phyloP scores from a whole-genome alignment of 2,113 vertebrate species.

The Tapirus terrestris region DNA sequence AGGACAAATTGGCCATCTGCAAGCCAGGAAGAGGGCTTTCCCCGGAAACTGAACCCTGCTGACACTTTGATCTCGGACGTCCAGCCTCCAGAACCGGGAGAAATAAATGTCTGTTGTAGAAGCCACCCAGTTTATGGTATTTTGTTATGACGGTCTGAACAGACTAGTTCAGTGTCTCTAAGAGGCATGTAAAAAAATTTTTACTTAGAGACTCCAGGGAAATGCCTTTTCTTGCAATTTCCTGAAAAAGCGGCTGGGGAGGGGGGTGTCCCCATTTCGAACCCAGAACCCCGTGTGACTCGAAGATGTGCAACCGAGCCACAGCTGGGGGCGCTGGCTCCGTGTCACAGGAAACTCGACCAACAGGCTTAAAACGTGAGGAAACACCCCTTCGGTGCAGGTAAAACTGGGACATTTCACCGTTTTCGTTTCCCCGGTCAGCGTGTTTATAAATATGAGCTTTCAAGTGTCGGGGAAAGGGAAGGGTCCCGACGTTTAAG shows the following conservation, averaged over 20 bases:
- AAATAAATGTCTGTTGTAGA: too few species aligned
- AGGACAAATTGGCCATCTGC: too few species aligned
- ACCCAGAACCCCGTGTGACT: neutral
- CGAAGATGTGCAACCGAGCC: too few species aligned
- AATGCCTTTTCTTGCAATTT: neutral
- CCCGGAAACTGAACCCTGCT: too few species aligned
- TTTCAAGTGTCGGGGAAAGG: neutral
- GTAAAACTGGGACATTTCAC: neutral
- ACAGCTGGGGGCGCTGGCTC: neutral
- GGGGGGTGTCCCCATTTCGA: neutral
- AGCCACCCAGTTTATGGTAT: too few species aligned
- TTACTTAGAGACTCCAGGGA: too few species aligned
- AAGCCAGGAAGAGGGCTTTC: too few species aligned
- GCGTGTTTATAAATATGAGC: neutral
- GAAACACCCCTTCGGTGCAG: fast-evolving
- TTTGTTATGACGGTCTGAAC: too few species aligned
- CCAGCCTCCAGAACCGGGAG: too few species aligned
- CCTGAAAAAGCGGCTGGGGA: neutral
- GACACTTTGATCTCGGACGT: too few species aligned
- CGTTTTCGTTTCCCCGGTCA: too few species aligned
- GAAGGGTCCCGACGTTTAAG: neutral
- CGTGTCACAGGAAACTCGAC: neutral
- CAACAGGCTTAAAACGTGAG: neutral
- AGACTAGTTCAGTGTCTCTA: neutral
- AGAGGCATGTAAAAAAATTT: neutral